These are phyloP conservation scores for Macquaria australasica DNA, from an alignment of 2,113 vertebrate species.

Conservation along the genomic window DNA sequence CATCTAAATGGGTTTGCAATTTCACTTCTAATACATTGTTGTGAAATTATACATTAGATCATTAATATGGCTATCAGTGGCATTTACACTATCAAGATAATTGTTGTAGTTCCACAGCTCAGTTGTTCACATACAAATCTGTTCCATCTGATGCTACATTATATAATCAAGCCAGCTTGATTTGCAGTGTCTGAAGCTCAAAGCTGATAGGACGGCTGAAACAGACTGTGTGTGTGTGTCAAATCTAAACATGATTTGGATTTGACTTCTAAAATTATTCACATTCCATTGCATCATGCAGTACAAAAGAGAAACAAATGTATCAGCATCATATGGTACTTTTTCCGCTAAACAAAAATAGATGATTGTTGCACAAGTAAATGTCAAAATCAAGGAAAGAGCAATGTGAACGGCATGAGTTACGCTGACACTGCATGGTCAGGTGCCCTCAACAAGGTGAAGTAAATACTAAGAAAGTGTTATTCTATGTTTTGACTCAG, in stretches of 20 bases:
- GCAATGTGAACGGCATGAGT: neutral
- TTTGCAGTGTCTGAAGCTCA: neutral
- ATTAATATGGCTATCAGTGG: neutral
- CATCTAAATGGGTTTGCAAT: neutral
- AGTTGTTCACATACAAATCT: neutral
- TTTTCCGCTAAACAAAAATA: constrained; percentile 30
- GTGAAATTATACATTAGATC: neutral
- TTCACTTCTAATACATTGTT: neutral
- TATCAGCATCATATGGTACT: neutral
- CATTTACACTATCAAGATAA: neutral
- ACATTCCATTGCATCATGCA: neutral
- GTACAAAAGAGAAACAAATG: constrained; percentile 18
- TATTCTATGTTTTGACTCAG: neutral
- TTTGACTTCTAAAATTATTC: neutral
- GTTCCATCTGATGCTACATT: neutral
- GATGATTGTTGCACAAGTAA: neutral
- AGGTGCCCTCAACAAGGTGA: neutral
- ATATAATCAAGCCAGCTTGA: neutral
- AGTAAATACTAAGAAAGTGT: neutral
- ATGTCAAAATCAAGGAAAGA: neutral
- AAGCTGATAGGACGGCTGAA: neutral
- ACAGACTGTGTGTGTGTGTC: neutral
- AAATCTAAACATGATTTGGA: neutral
- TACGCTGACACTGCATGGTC: neutral
- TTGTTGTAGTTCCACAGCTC: neutral